phyloP scores from a whole-genome alignment of 2,888 invertebrate species.

The Drosophila differens region DNA sequence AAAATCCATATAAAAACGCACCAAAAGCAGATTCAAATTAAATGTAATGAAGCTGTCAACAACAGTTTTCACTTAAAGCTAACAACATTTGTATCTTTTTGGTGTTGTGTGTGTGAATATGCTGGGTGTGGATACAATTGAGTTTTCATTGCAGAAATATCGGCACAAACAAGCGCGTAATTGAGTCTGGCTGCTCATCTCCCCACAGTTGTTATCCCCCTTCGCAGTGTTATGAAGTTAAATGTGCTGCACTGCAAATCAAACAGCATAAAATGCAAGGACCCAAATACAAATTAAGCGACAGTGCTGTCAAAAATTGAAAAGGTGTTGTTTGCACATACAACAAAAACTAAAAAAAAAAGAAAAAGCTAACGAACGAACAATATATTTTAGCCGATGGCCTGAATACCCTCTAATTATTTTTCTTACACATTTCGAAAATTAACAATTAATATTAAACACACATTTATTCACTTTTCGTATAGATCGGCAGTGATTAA shows the following conservation, averaged over 20 bases:
- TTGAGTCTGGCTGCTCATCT: slow-evolving; percentile 58
- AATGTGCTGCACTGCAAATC: slow-evolving; percentile 41
- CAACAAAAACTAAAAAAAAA: slow-evolving; percentile 7
- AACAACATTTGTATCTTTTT: not conserved
- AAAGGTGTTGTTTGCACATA: slow-evolving; percentile 58
- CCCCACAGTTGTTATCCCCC: not conserved
- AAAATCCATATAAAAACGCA: slow-evolving; percentile 7
- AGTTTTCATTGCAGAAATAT: slow-evolving; percentile 65
- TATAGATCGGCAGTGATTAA: not conserved
- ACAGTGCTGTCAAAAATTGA: slow-evolving; percentile 40
- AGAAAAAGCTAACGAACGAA: not conserved
- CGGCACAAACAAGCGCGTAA: slow-evolving; percentile 71
- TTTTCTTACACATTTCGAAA: not conserved
- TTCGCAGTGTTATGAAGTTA: slow-evolving; percentile 19
- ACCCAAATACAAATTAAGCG: slow-evolving; percentile 65
- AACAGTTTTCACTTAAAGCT: slow-evolving; percentile 30
- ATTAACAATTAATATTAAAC: not conserved
- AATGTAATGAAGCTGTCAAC: slow-evolving; percentile 35
- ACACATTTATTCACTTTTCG: not conserved
- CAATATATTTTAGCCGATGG: not conserved
- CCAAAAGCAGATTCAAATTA: slow-evolving; percentile 2
- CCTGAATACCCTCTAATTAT: not conserved
- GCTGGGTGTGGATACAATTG: slow-evolving; percentile 48
- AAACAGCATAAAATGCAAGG: slow-evolving; percentile 66
- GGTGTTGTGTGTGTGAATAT: not conserved